These are phyloP conservation scores for Oscheius sp. DNA, from an alignment of 2,888 invertebrate species.

Conservation along the genomic window DNA sequence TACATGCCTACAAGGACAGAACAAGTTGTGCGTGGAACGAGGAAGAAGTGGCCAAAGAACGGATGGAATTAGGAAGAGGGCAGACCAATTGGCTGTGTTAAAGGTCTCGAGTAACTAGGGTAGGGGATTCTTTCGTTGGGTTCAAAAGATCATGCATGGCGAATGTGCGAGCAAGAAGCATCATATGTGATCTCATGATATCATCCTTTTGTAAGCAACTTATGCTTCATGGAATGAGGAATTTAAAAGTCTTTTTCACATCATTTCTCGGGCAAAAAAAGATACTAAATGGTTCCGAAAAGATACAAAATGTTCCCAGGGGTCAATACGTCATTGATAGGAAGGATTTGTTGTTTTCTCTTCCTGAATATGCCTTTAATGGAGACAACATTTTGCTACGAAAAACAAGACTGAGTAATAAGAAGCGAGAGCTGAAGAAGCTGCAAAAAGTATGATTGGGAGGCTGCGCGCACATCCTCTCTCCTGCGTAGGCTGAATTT, in stretches of 20 bases:
- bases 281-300: too few species aligned
- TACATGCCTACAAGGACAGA: conserved; percentile 28
- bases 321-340: too few species aligned
- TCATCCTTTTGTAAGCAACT: too few species aligned
- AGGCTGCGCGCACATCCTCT: conserved; percentile 3
- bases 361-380: too few species aligned
- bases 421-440: background rate
- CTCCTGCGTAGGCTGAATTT: conserved; percentile 33
- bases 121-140: background rate
- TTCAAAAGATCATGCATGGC: background rate
- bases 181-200: too few species aligned
- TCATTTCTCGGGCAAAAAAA: too few species aligned
- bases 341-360: too few species aligned
- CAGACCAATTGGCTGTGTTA: background rate
- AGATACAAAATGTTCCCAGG: too few species aligned
- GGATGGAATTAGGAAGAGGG: conserved; percentile 26
- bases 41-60: conserved; percentile 23
- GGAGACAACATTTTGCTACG: too few species aligned
- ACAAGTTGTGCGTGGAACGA: background rate
- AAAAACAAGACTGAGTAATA: background rate
- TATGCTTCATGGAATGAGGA: too few species aligned
- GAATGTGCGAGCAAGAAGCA: background rate
- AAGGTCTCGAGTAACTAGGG: background rate
- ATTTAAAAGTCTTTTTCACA: too few species aligned
- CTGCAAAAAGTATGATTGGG: too few species aligned